Evolutionary conservation across 2,797 vertebrate species (phyloP).

Genomic region (Fratercula arctica): DNA sequence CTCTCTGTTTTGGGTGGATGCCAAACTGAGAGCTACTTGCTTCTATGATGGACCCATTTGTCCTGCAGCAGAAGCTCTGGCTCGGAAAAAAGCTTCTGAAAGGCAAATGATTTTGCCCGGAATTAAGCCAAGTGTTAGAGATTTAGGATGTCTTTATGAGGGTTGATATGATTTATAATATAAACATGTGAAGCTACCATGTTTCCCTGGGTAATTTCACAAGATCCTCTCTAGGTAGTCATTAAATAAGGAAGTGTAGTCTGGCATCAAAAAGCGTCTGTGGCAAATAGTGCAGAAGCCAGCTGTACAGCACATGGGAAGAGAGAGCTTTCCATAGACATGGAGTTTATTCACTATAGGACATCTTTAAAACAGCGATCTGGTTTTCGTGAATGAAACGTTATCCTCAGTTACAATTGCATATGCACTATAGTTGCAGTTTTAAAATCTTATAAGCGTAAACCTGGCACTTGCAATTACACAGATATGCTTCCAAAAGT

Average conservation of each 20-base stretch:
- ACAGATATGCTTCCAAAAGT: background rate
- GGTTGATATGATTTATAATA: background rate
- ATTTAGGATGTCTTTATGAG: background rate
- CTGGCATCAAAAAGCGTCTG: background rate
- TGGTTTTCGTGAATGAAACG: background rate
- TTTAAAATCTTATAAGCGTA: background rate
- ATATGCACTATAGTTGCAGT: background rate
- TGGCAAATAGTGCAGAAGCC: background rate
- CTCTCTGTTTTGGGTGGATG: background rate
- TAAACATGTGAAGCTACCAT: background rate
- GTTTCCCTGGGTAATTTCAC: background rate
- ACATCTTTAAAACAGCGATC: background rate
- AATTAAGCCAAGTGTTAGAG: background rate
- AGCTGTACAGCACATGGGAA: background rate
- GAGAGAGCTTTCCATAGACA: background rate
- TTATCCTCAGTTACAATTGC: background rate
- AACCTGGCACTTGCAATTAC: background rate
- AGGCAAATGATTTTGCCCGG: background rate
- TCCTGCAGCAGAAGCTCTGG: background rate
- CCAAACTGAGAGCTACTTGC: slow-evolving; percentile 1
- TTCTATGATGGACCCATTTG: background rate
- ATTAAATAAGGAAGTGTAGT: background rate
- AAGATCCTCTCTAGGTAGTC: background rate
- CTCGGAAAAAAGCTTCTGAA: background rate
- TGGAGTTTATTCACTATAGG: background rate